A percentile compares a stretch with the other conserved stretches of the same genome.
Evolutionary conservation across 2,888 invertebrate species (phyloP).

Genomic region (Poecilus cupreus): DNA sequence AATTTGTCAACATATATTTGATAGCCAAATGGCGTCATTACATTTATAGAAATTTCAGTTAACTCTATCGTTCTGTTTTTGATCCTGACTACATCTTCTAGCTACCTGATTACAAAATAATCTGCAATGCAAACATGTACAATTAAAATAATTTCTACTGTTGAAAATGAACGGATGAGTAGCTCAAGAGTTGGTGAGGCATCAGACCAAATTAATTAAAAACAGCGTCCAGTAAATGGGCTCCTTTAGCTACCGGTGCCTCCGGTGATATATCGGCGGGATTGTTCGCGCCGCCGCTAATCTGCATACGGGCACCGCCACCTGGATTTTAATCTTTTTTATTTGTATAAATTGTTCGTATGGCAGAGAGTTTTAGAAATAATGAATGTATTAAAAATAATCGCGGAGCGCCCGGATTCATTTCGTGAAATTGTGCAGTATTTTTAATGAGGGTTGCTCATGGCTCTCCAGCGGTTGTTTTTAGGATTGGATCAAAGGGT

Average conservation of each 20-base stretch:
- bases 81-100: no score
- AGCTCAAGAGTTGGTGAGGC: no score
- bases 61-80: no score
- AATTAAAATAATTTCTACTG: no score
- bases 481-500: constrained; percentile 20
- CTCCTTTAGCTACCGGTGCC: neutral
- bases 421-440: neutral
- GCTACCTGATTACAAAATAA: no score
- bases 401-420: neutral
- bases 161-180: no score
- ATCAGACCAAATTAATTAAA: neutral
- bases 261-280: neutral
- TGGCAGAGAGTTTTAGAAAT: constrained; percentile 1
- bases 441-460: neutral
- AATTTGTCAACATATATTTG: no score
- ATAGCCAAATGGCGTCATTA: no score
- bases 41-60: no score
- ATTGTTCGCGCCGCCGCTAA: neutral
- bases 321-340: constrained; percentile 15
- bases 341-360: constrained; percentile 5
- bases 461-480: neutral
- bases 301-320: neutral
- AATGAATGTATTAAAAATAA: constrained; percentile 43
- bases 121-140: no score
- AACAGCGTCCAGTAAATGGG: neutral